Evolutionary conservation across 2,113 vertebrate genomes (phyloP).

Genomic region (Eulemur macaco): DNA sequence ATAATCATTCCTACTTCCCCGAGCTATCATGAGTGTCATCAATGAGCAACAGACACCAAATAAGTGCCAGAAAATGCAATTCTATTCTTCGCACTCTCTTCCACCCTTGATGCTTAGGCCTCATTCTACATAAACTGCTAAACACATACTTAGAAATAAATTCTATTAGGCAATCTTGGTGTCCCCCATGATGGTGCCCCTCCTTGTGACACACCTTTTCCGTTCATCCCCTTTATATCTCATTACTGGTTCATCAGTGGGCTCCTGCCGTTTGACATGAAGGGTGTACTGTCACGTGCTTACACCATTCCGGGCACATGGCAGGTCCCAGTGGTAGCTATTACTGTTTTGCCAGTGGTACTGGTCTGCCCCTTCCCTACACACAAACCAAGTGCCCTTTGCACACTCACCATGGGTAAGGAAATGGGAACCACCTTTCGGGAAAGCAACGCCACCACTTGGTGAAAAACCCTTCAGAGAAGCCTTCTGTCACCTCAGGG

Average conservation of each 20-base stretch:
- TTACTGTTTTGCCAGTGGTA: neutral
- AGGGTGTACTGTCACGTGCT: too few species aligned
- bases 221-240: neutral
- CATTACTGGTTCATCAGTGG: neutral
- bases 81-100: neutral
- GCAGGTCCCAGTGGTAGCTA: neutral
- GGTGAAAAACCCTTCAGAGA: constrained; percentile 78
- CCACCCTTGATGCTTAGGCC: neutral
- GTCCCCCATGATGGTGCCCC: fast-evolving
- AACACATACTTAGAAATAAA: neutral
- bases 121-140: neutral
- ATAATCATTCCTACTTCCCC: neutral
- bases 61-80: neutral
- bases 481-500: constrained; percentile 80
- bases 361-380: neutral
- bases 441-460: constrained; percentile 82
- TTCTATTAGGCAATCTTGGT: neutral
- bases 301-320: fast-evolving
- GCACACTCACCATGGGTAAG: constrained; percentile 83
- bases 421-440: constrained; percentile 77
- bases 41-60: neutral
- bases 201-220: neutral
- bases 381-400: neutral
- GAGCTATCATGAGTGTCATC: neutral
- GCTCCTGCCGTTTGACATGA: neutral